Base-by-base conservation (phyloP, 2,888 invertebrate species). In the Chloroclysta siterata region DNA sequence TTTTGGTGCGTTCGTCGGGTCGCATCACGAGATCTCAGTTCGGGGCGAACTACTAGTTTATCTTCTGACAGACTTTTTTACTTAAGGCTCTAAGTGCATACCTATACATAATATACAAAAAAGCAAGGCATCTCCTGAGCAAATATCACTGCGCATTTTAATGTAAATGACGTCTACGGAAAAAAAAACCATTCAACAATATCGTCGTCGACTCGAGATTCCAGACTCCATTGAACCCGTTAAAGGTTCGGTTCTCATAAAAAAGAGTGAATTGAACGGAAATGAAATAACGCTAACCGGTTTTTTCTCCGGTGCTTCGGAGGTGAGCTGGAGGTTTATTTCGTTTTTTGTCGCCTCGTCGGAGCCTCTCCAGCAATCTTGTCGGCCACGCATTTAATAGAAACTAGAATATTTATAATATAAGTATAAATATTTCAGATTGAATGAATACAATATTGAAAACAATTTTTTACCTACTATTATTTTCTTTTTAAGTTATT, bases 281-380 rank as follows among this genome's bases (percentile, higher is more conserved):
- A 92, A 91, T 91, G 90, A 88, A 90, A 88, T 88, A 88, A 89
- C 81, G 84, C 77, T 82, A 88, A 92, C 92, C 91, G 89, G 92
- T 92, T 90, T 84, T n/a, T 82, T 82, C 83, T 84, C 79, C 83
- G 85, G 77, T 78, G 75, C 78, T 79, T 75, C 70, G 79, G 77
- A 81, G 84, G 82, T 79, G 76, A 76, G 80, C 81, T 79, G 76
- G 72, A 73, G 74, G 72, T 73, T 77, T 82, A 78, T 80, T 80
- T 76, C 71, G 82, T 85, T 84, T 52, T 86, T 79, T 83, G 81
- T 82, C 76, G 77, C 74, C 76, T 76, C 76, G 77, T 73, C 75
- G 66, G 68, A 69, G 72, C 69, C 71, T 71, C 70, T 69, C 55
- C 69, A 64, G 72, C 70, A 75, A 70, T 74, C 68, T 58, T 56